These are phyloP conservation scores for Lithosia quadra DNA, from an alignment of 2,888 invertebrate genomes.

Conservation along the genomic window DNA sequence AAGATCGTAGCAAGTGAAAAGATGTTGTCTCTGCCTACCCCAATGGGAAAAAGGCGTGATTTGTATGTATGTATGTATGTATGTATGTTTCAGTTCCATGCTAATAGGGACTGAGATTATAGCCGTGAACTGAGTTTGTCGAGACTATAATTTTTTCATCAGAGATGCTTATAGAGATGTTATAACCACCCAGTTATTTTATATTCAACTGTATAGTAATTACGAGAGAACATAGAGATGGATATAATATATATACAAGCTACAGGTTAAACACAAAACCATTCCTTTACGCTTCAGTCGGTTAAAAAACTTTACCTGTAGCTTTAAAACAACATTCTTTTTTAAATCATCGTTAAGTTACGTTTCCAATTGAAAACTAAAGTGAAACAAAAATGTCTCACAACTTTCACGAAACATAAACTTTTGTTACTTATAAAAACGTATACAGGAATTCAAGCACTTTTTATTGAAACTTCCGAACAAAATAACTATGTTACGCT, in stretches of 20 bases:
- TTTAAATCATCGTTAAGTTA: neutral
- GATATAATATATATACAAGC: neutral
- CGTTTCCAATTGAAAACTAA: constrained; percentile 18
- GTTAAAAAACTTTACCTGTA: neutral
- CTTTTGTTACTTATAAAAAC: constrained; percentile 15
- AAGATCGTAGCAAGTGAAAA: too few species aligned
- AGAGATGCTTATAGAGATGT: neutral
- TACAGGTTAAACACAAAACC: neutral
- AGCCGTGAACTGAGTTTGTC: neutral
- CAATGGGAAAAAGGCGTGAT: too few species aligned
- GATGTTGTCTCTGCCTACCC: too few species aligned
- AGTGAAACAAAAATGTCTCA: constrained; percentile 8
- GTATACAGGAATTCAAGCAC: constrained; percentile 18
- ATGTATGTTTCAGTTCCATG: too few species aligned
- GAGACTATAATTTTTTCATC: too few species aligned
- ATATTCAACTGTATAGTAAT: neutral
- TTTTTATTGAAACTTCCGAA: constrained; percentile 22
- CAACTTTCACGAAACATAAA: constrained; percentile 16
- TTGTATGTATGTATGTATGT: too few species aligned
- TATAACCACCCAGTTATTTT: neutral
- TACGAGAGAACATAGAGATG: neutral
- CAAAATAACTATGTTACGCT: constrained; percentile 13
- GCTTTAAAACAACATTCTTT: neutral
- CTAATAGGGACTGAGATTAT: neutral
- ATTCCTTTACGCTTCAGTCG: too few species aligned